These are phyloP conservation scores for Melanocharis versteri DNA, from an alignment of 2,113 vertebrate species.

Conservation along the genomic window DNA sequence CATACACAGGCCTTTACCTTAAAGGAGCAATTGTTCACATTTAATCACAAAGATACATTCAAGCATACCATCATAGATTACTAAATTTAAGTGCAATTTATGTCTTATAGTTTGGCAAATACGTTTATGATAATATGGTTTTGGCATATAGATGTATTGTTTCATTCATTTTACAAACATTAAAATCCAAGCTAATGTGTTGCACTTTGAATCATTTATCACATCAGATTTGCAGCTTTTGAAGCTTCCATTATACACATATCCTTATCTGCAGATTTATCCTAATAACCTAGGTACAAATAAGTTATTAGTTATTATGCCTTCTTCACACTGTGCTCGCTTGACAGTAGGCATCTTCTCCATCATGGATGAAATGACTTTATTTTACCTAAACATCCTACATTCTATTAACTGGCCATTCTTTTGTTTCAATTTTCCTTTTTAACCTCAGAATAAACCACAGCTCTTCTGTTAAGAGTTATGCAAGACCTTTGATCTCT, in stretches of 20 bases:
- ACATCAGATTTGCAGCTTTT: constrained; percentile 38
- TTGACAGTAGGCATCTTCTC: constrained; percentile 8
- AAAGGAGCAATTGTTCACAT: constrained; percentile 81
- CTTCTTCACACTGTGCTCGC: constrained; percentile 25
- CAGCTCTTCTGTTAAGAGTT: not conserved
- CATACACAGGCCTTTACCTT: constrained; percentile 79
- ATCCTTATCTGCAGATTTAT: constrained; percentile 56
- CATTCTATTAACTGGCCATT: not conserved
- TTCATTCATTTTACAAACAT: constrained; percentile 67
- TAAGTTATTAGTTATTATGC: constrained; percentile 47
- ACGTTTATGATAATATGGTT: constrained; percentile 65
- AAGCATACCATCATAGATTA: constrained; percentile 68
- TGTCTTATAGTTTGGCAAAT: constrained; percentile 69
- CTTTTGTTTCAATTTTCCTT: not conserved
- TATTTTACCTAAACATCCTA: constrained; percentile 21
- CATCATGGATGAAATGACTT: constrained; percentile 2
- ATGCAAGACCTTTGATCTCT: not conserved
- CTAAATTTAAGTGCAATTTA: constrained; percentile 74
- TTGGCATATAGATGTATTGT: constrained; percentile 59
- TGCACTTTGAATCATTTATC: constrained; percentile 61
- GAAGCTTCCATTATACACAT: constrained; percentile 57
- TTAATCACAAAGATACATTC: constrained; percentile 80
- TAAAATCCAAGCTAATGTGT: constrained; percentile 66
- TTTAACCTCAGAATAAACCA: constrained; percentile 13
- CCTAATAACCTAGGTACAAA: constrained; percentile 57